Evolutionary conservation across 2,113 vertebrate species (phyloP).

Genomic region (Candoia aspera): DNA sequence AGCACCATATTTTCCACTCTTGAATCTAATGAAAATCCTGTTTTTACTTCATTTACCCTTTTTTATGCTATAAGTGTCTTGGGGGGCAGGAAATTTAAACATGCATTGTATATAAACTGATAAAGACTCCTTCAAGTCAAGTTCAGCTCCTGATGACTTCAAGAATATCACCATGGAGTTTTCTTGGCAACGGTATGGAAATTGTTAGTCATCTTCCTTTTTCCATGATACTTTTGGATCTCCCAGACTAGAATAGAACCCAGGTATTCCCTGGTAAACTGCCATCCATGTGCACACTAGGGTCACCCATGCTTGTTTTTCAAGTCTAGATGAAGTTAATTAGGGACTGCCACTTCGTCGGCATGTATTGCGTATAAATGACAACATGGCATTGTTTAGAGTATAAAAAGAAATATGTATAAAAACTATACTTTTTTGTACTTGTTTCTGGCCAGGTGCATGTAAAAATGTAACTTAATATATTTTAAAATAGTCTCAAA

Average conservation of each 20-base stretch:
- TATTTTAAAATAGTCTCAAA: neutral
- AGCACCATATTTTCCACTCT: no score
- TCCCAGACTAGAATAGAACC: neutral
- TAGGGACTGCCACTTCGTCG: neutral
- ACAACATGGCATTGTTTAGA: neutral
- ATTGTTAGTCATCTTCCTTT: neutral
- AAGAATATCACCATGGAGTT: no score
- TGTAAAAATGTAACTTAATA: neutral
- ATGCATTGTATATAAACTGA: neutral
- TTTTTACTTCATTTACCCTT: neutral
- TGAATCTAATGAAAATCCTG: neutral
- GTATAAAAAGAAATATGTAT: neutral
- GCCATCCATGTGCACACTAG: neutral
- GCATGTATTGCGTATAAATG: neutral
- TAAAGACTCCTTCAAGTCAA: no score
- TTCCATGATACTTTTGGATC: neutral
- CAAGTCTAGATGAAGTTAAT: neutral
- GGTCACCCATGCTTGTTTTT: neutral
- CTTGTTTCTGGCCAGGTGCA: neutral
- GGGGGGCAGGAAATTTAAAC: neutral
- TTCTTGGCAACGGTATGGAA: neutral
- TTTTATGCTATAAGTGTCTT: neutral
- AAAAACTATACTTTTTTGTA: neutral
- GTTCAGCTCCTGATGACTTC: no score
- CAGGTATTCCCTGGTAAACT: neutral